Conservation (phyloP, 1,140 invertebrate species). For the Cotesia typhae region DNA sequence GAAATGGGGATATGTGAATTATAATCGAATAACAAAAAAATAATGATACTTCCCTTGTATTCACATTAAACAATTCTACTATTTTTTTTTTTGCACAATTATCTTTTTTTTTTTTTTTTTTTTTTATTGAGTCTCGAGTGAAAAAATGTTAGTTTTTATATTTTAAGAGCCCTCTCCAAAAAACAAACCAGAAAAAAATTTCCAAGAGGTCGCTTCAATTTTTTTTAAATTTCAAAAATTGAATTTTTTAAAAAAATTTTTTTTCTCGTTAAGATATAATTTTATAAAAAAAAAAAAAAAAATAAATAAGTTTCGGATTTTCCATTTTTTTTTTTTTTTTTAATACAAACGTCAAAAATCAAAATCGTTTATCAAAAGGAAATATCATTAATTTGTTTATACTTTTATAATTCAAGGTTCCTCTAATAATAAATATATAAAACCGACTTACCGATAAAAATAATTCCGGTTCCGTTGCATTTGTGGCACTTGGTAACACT, state of each 20-base stretch:
- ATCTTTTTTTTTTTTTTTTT: too few species aligned
- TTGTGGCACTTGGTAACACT: constrained; percentile 87
- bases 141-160: too few species aligned
- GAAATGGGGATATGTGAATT: constrained; percentile 42
- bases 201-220: too few species aligned
- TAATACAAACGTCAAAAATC: constrained; percentile 22
- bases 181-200: too few species aligned
- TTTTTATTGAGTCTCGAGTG: too few species aligned
- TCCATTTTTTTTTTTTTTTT: constrained; percentile 14
- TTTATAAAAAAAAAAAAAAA: too few species aligned
- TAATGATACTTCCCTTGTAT: constrained; percentile 40
- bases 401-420: neutral
- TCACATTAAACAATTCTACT: neutral
- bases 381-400: constrained; percentile 36
- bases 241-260: too few species aligned
- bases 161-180: too few species aligned
- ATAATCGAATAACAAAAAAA: constrained; percentile 35
- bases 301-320: too few species aligned
- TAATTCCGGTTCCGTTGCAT: constrained; percentile 86
- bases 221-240: too few species aligned
- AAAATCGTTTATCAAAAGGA: neutral
- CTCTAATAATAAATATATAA: neutral
- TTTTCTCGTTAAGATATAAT: too few species aligned
- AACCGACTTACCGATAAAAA: constrained; percentile 73
- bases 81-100: too few species aligned